A percentile compares a stretch with the other conserved stretches of the same genome.
These are phyloP conservation scores for Andrena dorsata DNA, from an alignment of 2,888 invertebrate genomes.

Conservation along the genomic window DNA sequence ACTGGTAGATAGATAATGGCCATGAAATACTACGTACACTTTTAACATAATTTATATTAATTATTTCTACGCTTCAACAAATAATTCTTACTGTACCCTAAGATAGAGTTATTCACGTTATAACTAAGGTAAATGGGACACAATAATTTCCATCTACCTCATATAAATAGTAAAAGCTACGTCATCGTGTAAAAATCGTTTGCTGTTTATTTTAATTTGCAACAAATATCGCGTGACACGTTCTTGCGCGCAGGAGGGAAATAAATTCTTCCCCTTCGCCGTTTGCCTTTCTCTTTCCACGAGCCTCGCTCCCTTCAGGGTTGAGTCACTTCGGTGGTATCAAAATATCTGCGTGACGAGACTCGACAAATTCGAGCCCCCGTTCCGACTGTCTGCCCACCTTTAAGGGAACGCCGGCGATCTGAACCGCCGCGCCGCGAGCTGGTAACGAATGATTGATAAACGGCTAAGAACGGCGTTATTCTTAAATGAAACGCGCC, in stretches of 20 bases:
- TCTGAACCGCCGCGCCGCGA: slow-evolving; percentile 15
- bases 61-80: too few relatives aligned
- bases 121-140: too few relatives aligned
- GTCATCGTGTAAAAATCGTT: too few relatives aligned
- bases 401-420: slow-evolving; percentile 1
- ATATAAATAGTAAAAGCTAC: too few relatives aligned
- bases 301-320: neutral
- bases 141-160: too few relatives aligned
- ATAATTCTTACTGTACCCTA: too few relatives aligned
- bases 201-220: neutral
- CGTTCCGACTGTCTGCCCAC: neutral
- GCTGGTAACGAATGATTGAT: slow-evolving; percentile 49
- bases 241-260: neutral
- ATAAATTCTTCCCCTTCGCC: neutral
- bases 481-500: slow-evolving; percentile 70
- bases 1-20: too few relatives aligned
- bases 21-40: too few relatives aligned
- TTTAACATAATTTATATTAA: too few relatives aligned
- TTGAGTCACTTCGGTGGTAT: slow-evolving; percentile 27
- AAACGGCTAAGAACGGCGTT: slow-evolving; percentile 57
- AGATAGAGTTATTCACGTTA: too few relatives aligned
- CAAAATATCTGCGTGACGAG: slow-evolving; percentile 37
- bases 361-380: slow-evolving; percentile 18
- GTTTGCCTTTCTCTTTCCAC: neutral
- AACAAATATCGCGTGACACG: slow-evolving; percentile 10